Conservation (phyloP, 2,797 vertebrate genomes). For the Schizopygopsis malacanthus region DNA sequence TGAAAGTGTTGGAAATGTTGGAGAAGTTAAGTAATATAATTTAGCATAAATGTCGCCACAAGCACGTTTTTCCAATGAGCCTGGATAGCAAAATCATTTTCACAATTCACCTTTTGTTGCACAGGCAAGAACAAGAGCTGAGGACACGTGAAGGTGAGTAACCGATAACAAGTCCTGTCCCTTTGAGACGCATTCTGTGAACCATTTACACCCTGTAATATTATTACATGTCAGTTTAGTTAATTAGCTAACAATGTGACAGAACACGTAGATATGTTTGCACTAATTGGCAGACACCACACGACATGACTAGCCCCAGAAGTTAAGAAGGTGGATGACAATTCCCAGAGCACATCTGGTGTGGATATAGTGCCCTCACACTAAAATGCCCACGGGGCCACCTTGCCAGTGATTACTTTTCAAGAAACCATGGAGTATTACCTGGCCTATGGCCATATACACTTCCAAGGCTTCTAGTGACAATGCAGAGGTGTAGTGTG, state of each 20-base stretch:
- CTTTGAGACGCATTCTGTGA: not conserved
- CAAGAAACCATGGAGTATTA: slow-evolving; percentile 57
- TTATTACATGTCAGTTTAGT: slow-evolving; percentile 33
- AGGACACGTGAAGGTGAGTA: not conserved
- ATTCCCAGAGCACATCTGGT: slow-evolving; percentile 47
- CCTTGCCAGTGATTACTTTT: slow-evolving; percentile 56
- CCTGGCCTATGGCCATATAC: slow-evolving; percentile 46
- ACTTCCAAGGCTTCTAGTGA: slow-evolving; percentile 60
- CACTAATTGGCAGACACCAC: slow-evolving; percentile 52
- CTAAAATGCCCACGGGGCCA: slow-evolving; percentile 39
- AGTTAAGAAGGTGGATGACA: slow-evolving; percentile 22
- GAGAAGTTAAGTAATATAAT: not conserved
- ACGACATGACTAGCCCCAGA: slow-evolving; percentile 6
- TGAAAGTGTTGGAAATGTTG: not conserved
- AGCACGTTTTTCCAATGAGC: not conserved
- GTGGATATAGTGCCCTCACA: slow-evolving; percentile 45
- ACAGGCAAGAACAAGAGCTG: not conserved
- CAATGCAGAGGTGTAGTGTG: slow-evolving; percentile 48
- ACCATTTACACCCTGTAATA: slow-evolving; percentile 11
- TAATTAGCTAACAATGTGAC: slow-evolving; percentile 52
- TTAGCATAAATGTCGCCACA: not conserved
- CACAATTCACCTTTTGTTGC: not conserved
- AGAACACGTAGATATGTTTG: slow-evolving; percentile 35
- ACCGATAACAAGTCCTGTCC: not conserved
- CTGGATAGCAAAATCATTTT: not conserved